phyloP scores from a whole-genome alignment of 2,797 vertebrate genomes.

The Acanthiza pusilla region DNA sequence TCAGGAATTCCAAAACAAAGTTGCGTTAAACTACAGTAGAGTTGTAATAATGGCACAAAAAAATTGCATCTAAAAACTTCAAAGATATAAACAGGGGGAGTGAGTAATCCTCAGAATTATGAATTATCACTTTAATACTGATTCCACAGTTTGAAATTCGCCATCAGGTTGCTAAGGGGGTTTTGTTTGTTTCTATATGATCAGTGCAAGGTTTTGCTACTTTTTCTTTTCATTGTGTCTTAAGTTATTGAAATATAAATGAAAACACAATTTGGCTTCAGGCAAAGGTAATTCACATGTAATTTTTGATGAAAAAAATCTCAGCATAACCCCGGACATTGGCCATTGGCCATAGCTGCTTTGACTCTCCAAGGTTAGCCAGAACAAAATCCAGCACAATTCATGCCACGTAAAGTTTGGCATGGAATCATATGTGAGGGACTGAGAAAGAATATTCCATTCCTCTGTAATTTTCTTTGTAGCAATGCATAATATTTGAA shows the following conservation, averaged over 20 bases:
- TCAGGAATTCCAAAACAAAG: not conserved
- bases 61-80: not conserved
- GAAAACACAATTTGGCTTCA: not conserved
- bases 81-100: not conserved
- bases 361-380: not conserved
- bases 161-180: not conserved
- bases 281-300: not conserved
- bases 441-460: not conserved
- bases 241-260: not conserved
- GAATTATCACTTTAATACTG: not conserved
- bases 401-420: not conserved
- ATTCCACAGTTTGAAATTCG: not conserved
- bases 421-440: not conserved
- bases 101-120: not conserved
- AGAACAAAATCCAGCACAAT: not conserved
- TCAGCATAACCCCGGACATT: not conserved
- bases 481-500: not conserved
- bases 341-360: not conserved
- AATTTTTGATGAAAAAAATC: not conserved
- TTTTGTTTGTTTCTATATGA: not conserved
- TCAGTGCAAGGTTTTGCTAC: not conserved
- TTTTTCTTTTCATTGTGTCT: not conserved
- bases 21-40: not conserved
- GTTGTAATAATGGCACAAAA: not conserved
- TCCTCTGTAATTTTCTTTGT: not conserved